Evolutionary conservation across 1,140 invertebrate genomes (phyloP).

Genomic region (Geopemphigus sp.): DNA sequence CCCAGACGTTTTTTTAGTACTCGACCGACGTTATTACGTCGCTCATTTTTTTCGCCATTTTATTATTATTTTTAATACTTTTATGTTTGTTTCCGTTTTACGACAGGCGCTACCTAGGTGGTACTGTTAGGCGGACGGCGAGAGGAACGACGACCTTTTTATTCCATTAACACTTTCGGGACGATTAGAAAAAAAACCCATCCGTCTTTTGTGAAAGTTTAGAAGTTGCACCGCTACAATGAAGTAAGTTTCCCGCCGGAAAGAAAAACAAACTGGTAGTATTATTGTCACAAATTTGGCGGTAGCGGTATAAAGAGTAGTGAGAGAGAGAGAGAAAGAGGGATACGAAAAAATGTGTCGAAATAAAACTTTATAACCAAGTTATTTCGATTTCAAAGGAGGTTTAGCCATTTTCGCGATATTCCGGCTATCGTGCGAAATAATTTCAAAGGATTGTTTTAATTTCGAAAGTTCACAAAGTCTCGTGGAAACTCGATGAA

Average conservation of each 20-base stretch:
- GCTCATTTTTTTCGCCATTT: background rate
- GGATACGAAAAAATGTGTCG: background rate
- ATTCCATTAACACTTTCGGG: constrained; percentile 4
- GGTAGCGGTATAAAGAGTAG: too few species aligned
- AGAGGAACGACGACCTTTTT: background rate
- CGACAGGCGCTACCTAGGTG: too few species aligned
- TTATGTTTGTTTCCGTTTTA: background rate
- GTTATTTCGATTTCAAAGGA: constrained; percentile 55
- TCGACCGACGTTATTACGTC: background rate
- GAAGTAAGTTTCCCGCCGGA: background rate
- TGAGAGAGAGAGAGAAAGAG: too few species aligned
- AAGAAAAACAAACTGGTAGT: constrained; percentile 11
- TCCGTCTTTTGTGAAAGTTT: constrained; percentile 56
- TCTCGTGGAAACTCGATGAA: background rate
- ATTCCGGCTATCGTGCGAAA: background rate
- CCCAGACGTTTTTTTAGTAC: background rate
- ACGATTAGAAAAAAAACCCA: constrained; percentile 59
- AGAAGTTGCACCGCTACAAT: constrained; percentile 6
- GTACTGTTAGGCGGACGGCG: too few species aligned
- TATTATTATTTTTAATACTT: constrained; percentile 9
- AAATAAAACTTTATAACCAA: constrained; percentile 9
- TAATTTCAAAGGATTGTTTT: constrained; percentile 35
- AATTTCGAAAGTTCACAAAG: constrained; percentile 5
- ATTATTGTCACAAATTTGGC: constrained; percentile 26
- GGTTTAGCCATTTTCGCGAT: constrained; percentile 60